Percentiles rank a stretch among this genome's conserved stretches.
phyloP scores from a whole-genome alignment of 2,113 vertebrate genomes.

The Laticauda laticaudata region DNA sequence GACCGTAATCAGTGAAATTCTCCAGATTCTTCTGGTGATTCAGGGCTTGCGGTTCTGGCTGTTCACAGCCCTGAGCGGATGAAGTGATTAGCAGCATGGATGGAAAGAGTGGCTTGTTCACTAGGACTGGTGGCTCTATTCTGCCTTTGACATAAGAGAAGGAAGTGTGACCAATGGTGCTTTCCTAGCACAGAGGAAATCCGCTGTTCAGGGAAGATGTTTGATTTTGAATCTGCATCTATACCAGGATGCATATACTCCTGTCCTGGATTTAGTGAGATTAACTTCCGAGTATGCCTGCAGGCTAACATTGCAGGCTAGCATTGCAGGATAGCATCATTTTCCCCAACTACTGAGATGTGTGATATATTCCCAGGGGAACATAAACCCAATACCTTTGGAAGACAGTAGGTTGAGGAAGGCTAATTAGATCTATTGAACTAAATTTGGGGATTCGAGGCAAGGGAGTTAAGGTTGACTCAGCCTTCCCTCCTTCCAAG shows the following conservation, averaged over 20 bases:
- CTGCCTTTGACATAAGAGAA: not conserved
- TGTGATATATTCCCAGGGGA: not conserved
- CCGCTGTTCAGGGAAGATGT: not conserved
- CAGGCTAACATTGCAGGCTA: not conserved
- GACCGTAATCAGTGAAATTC: rapidly evolving
- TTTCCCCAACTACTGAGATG: not conserved
- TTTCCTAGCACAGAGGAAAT: not conserved
- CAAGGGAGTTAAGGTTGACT: not conserved
- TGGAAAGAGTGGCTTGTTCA: not conserved
- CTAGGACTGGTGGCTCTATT: not conserved
- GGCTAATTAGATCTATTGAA: not conserved
- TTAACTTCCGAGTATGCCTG: not conserved
- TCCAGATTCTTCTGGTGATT: not conserved
- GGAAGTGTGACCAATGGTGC: not conserved
- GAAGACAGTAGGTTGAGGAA: not conserved
- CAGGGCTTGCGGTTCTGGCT: not conserved
- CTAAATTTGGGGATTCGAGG: not conserved
- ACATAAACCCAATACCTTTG: not conserved
- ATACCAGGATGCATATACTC: not conserved
- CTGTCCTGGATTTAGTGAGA: not conserved
- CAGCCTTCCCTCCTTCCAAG: too few species aligned
- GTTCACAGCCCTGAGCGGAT: not conserved
- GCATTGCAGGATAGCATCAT: not conserved
- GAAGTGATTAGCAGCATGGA: not conserved
- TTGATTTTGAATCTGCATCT: not conserved